Base-by-base conservation (phyloP, 2,797 vertebrate species). In the Mallotus villosus region DNA sequence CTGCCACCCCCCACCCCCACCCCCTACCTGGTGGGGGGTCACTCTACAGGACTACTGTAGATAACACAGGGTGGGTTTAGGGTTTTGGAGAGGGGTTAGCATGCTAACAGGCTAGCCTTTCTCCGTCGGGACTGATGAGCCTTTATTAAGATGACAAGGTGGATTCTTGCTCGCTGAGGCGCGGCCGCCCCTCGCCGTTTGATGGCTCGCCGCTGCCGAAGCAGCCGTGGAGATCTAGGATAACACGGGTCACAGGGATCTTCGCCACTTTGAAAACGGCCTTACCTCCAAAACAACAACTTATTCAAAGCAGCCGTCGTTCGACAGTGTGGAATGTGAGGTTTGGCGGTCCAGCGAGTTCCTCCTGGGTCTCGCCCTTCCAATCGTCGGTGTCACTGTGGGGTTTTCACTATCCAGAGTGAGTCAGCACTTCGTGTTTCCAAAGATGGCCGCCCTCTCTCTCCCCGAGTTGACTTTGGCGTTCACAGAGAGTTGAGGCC, bases 91-190 rank as follows among this genome's bases (percentile, higher is more conserved):
- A 3, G 24, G 67, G 12, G 41, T 65, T 25, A 79, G 86, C 82
- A n/a, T 57, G 57, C 22, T 60, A 46, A 59, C 58, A 51, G 3
- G 74, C 79, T 78, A 76, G 80, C 79, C 64, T 24, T 69, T 77
- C 82, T 80, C 74, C 72, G 73, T 61, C 84, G 70, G 83, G 32
- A 85, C 83, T 84, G 82, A 88, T 82, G 81, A 85, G 82, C 64
- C 82, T 89, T 92, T 89, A 90, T 91, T 89, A 89, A 86, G 78
- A 88, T 90, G 90, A 90, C 79, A 7, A 82, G 82, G 84, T 81
- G 85, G 78, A 93, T 92, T 92, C 91, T 76, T 91, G 91, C 78
- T 87, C 86, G 74, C 34, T 67, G 51, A 81, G 84, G 84, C 83
- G 5, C 25, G 53, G 3, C 63, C 22, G 9, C 46, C 67, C 67